These are phyloP conservation scores for Acromyrmex charruanus DNA, from an alignment of 1,140 invertebrate genomes.

Conservation along the genomic window DNA sequence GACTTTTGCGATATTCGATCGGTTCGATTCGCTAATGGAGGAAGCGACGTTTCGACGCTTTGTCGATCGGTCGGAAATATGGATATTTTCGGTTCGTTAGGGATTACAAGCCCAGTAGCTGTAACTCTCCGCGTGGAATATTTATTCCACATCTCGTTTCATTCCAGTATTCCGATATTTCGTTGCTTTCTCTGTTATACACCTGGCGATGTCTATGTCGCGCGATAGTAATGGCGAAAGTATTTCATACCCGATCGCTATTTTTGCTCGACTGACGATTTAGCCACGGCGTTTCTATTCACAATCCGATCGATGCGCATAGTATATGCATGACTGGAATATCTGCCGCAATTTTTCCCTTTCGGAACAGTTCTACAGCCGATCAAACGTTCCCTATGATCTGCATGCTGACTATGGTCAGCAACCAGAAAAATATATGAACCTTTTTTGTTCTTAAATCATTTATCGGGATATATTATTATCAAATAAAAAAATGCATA, in stretches of 20 bases:
- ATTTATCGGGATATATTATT: no score
- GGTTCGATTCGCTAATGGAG: conserved; percentile 35
- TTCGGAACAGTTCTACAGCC: conserved; percentile 5
- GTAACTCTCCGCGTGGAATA: conserved; percentile 41
- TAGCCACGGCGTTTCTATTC: conserved; percentile 34
- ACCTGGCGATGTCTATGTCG: conserved; percentile 16
- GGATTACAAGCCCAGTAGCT: conserved; percentile 24
- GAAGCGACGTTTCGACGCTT: conserved; percentile 43
- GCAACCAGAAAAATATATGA: neutral
- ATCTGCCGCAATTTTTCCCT: conserved; percentile 19
- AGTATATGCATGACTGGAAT: conserved; percentile 20
- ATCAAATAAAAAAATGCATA: no score
- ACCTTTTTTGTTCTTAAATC: neutral
- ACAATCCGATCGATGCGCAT: conserved; percentile 27
- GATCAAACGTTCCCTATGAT: neutral
- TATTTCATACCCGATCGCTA: conserved; percentile 51
- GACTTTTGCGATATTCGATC: conserved; percentile 48
- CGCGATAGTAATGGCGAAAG: conserved; percentile 24
- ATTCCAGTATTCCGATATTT: conserved; percentile 19
- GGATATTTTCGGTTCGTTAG: conserved; percentile 58
- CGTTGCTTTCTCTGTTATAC: neutral
- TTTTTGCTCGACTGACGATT: conserved; percentile 31
- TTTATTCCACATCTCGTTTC: conserved; percentile 40
- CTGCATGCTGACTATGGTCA: neutral
- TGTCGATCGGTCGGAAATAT: conserved; percentile 40